phyloP scores from a whole-genome alignment of 2,888 invertebrate species.

The Shargacucullia verbasci region DNA sequence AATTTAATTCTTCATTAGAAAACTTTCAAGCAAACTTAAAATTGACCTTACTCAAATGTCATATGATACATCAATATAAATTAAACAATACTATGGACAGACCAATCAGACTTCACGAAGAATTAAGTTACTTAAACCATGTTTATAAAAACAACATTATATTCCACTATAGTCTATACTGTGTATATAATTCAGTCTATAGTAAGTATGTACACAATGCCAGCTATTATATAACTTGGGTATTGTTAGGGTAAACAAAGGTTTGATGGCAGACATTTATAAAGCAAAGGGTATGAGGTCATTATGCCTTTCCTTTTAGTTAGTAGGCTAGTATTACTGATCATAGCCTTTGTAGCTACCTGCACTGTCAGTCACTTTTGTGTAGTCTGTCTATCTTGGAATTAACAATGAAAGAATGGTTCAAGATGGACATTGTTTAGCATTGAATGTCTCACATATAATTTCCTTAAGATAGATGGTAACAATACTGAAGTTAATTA shows the following conservation, averaged over 20 bases:
- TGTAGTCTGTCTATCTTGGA: neutral
- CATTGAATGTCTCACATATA: no score
- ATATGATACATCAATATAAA: neutral
- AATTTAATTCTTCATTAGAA: no score
- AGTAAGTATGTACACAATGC: conserved; percentile 22
- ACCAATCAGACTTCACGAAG: neutral
- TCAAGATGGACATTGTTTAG: no score
- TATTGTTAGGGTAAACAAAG: conserved; percentile 47
- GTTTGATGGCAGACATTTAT: conserved; percentile 33
- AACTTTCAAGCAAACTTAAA: no score
- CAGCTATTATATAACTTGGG: conserved; percentile 27
- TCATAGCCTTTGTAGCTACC: conserved; percentile 7
- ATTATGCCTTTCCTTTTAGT: conserved; percentile 15
- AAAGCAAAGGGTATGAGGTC: conserved; percentile 38
- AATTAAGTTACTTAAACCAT: conserved; percentile 14
- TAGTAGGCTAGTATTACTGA: conserved; percentile 6
- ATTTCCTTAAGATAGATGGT: no score
- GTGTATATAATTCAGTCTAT: conserved; percentile 14
- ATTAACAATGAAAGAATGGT: no score
- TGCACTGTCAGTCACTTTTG: neutral
- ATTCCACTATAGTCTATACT: conserved; percentile 1
- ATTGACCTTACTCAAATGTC: neutral
- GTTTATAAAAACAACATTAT: conserved; percentile 4
- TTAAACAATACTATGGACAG: neutral
- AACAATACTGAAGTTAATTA: no score